Conservation (phyloP, 2,797 vertebrate species). For the Neosilurus mollespiculum region DNA sequence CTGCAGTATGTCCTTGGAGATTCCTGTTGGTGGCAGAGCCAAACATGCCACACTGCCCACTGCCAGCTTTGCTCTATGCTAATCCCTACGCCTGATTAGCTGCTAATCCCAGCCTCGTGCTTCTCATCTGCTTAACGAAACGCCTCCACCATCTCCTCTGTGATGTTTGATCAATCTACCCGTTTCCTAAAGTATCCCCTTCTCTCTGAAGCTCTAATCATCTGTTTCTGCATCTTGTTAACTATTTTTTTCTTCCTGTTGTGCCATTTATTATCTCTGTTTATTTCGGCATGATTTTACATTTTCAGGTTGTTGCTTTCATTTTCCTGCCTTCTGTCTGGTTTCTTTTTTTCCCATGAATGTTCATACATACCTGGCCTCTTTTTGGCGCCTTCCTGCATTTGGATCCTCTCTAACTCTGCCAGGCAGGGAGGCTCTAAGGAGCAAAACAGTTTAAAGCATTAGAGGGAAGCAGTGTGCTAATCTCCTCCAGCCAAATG, state of each 20-base stretch:
- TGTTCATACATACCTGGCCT: constrained; percentile 81
- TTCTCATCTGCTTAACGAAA: constrained; percentile 66
- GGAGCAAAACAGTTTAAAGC: constrained; percentile 54
- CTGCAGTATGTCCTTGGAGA: constrained; percentile 71
- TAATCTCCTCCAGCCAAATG: constrained; percentile 54
- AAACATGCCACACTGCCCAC: constrained; percentile 41
- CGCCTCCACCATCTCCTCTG: constrained; percentile 37
- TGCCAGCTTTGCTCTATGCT: constrained; percentile 50
- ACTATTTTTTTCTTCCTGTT: not conserved
- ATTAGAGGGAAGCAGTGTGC: constrained; percentile 49
- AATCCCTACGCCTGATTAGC: constrained; percentile 66
- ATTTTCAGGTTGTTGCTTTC: not conserved
- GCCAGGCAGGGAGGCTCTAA: constrained; percentile 90
- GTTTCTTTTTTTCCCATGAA: not conserved
- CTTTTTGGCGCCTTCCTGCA: constrained; percentile 89
- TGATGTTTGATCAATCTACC: constrained; percentile 34
- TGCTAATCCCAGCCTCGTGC: constrained; percentile 68
- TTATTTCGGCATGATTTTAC: not conserved
- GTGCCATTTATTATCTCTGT: not conserved
- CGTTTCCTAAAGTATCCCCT: constrained; percentile 2
- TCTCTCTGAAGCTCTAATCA: not conserved
- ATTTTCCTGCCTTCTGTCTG: not conserved
- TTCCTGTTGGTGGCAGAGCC: constrained; percentile 57
- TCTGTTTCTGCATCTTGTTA: constrained; percentile 1
- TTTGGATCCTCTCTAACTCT: constrained; percentile 91